These are phyloP conservation scores for Mus minutoides DNA, from an alignment of 2,797 vertebrate species.

Conservation along the genomic window DNA sequence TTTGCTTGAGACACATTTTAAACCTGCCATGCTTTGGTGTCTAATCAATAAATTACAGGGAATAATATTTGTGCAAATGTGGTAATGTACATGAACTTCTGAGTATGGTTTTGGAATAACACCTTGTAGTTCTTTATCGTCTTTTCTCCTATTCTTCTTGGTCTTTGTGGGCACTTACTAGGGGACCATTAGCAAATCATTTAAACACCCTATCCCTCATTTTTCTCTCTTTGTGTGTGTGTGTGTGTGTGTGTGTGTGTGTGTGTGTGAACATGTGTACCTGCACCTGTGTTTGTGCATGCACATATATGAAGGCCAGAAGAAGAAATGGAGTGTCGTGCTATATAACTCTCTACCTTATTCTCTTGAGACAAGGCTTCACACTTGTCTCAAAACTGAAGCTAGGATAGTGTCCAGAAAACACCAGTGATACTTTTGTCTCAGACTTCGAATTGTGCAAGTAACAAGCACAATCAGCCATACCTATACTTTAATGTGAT, in stretches of 20 bases:
- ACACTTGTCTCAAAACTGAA: background rate
- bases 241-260: background rate
- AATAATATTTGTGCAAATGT: background rate
- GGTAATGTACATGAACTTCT: background rate
- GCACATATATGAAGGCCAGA: background rate
- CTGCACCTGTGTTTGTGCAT: background rate
- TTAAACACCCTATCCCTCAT: background rate
- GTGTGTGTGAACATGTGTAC: background rate
- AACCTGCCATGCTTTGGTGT: background rate
- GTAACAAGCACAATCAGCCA: background rate
- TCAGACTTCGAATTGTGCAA: background rate
- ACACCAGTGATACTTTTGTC: background rate
- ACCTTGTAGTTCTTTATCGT: background rate
- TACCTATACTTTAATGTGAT: background rate
- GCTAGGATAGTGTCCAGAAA: background rate
- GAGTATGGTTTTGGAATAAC: background rate
- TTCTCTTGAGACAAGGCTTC: background rate
- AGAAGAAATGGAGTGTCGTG: background rate
- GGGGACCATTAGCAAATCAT: background rate
- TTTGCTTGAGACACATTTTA: background rate
- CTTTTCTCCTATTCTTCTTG: background rate
- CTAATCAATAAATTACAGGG: slow-evolving; percentile 12
- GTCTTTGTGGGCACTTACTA: background rate
- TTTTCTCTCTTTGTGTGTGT: background rate
- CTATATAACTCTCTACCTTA: background rate